These are phyloP conservation scores for Hydrolagus affinis DNA, from an alignment of 2,113 vertebrate species.

Conservation along the genomic window DNA sequence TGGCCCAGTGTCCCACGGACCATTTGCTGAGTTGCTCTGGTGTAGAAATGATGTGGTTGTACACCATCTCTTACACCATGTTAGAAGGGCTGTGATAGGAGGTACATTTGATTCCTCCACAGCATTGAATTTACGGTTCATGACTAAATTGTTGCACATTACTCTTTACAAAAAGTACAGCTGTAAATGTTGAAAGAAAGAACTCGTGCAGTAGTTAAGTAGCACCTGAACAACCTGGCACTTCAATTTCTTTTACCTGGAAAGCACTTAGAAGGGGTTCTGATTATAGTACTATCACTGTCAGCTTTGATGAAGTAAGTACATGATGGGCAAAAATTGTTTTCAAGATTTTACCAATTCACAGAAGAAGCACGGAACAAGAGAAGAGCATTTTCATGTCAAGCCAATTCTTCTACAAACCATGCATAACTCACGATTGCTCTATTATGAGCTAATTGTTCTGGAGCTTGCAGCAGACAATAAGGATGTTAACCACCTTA, in stretches of 20 bases:
- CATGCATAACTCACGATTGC: neutral
- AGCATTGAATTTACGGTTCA: neutral
- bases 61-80: no score
- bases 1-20: no score
- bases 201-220: neutral
- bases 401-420: neutral
- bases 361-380: neutral
- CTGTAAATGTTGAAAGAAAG: neutral
- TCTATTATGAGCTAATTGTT: no score
- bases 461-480: no score
- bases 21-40: no score
- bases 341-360: neutral
- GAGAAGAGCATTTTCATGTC: neutral
- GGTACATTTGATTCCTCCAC: no score
- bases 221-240: neutral
- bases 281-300: neutral
- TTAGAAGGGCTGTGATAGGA: no score
- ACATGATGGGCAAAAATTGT: neutral
- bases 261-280: neutral
- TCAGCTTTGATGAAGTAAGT: neutral
- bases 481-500: no score
- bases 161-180: neutral
- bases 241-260: neutral
- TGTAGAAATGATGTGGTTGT: no score
- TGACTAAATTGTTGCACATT: neutral